Conservation (phyloP, 2,888 invertebrate species). For the Drosophila pullipes region DNA sequence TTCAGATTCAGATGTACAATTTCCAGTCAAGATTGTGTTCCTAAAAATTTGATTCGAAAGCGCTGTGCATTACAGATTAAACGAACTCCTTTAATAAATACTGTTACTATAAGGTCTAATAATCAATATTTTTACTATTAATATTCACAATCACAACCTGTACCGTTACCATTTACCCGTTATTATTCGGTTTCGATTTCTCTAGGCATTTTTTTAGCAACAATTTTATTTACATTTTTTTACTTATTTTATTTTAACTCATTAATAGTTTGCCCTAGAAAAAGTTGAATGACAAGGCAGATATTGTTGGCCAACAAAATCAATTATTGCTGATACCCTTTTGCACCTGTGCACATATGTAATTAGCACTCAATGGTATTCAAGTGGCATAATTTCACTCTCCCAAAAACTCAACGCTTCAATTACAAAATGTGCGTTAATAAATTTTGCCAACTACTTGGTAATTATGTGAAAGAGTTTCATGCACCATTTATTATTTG, state of each 20-base stretch:
- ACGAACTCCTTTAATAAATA: background rate
- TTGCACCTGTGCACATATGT: conserved; percentile 48
- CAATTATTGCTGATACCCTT: conserved; percentile 20
- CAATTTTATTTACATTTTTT: background rate
- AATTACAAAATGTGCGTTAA: conserved; percentile 76
- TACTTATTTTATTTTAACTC: background rate
- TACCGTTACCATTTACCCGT: background rate
- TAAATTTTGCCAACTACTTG: conserved; percentile 56
- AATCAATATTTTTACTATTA: background rate
- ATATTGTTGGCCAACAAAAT: background rate
- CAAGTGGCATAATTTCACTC: conserved; percentile 56
- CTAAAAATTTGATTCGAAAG: background rate
- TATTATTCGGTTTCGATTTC: background rate
- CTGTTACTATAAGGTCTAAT: background rate
- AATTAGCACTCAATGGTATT: conserved; percentile 26
- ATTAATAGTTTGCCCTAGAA: background rate
- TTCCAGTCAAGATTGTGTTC: background rate
- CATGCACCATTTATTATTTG: conserved; percentile 55
- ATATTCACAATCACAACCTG: background rate
- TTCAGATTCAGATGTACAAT: background rate
- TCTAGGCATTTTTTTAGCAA: background rate
- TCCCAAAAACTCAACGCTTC: conserved; percentile 42
- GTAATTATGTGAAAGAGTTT: conserved; percentile 30
- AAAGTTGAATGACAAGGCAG: background rate
- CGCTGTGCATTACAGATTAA: background rate